These are phyloP conservation scores for Amphimedon queenslandica DNA, from an alignment of 37 sponge, comb jelly and placozoan species.

Conservation along the genomic window DNA sequence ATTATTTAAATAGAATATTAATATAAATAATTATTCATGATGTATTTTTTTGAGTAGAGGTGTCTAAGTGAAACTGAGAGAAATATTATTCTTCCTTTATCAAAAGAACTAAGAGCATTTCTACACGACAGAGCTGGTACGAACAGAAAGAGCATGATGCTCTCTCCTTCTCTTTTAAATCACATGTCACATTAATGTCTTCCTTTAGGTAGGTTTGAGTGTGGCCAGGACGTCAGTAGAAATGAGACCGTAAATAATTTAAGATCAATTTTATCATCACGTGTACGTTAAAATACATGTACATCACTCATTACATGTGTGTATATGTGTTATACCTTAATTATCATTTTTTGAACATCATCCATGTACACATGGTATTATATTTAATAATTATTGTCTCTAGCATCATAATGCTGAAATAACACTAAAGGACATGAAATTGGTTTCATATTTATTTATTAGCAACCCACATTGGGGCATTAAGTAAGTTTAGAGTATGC, in stretches of 20 bases:
- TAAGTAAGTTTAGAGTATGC: constrained; percentile 31
- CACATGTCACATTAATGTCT: neutral
- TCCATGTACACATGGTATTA: neutral
- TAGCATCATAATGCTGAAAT: neutral
- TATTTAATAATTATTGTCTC: neutral
- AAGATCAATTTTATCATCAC: neutral
- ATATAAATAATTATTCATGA: too few species aligned
- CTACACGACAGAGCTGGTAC: neutral
- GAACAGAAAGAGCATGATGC: neutral
- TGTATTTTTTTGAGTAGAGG: neutral
- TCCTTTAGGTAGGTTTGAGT: neutral
- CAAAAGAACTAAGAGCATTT: neutral
- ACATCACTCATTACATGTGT: too few species aligned
- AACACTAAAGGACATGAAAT: constrained; percentile 3
- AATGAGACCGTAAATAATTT: neutral
- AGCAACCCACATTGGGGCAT: constrained; percentile 43
- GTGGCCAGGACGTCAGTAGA: neutral
- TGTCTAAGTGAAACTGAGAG: neutral
- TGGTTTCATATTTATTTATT: constrained; percentile 7
- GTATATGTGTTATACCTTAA: too few species aligned
- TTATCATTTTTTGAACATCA: too few species aligned
- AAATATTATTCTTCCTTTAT: neutral
- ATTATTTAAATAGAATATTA: too few species aligned
- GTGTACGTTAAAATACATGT: neutral
- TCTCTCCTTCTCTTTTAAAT: too few species aligned